A percentile compares a stretch with the other conserved stretches of the same genome.
Conservation (phyloP, 2,888 invertebrate genomes). For the Uropetala carovei region DNA sequence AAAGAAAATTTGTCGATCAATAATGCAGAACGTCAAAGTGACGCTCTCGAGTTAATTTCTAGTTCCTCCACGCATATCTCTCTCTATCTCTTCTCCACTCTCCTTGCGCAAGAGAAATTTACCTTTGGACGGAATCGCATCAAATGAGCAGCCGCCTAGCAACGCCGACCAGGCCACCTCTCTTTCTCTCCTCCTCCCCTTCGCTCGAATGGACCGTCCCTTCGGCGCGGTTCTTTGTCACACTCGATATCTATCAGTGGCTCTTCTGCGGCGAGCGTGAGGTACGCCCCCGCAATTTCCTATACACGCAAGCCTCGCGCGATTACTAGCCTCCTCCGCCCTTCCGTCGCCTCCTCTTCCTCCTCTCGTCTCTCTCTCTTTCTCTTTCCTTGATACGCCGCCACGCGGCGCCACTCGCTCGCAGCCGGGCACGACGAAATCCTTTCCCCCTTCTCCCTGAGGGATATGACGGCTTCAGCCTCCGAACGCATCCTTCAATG, state of each 20-base stretch:
- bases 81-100: neutral
- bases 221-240: slow-evolving; percentile 9
- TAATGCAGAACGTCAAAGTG: slow-evolving; percentile 1
- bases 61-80: neutral
- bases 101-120: slow-evolving; percentile 2
- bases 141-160: neutral
- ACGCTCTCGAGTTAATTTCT: neutral
- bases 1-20: neutral
- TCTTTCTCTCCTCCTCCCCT: neutral
- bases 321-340: neutral
- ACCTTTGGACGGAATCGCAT: neutral
- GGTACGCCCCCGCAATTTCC: slow-evolving; percentile 16
- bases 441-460: neutral
- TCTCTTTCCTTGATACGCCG: neutral
- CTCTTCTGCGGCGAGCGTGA: slow-evolving; percentile 16
- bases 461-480: neutral
- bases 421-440: neutral
- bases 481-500: neutral
- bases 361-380: neutral
- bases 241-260: slow-evolving; percentile 22
- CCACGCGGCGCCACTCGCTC: neutral
- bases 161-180: neutral
- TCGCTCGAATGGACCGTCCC: neutral
- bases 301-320: neutral
- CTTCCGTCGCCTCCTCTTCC: neutral